Conservation (phyloP, 1,140 invertebrate species). For the Acromyrmex echinatior region DNA sequence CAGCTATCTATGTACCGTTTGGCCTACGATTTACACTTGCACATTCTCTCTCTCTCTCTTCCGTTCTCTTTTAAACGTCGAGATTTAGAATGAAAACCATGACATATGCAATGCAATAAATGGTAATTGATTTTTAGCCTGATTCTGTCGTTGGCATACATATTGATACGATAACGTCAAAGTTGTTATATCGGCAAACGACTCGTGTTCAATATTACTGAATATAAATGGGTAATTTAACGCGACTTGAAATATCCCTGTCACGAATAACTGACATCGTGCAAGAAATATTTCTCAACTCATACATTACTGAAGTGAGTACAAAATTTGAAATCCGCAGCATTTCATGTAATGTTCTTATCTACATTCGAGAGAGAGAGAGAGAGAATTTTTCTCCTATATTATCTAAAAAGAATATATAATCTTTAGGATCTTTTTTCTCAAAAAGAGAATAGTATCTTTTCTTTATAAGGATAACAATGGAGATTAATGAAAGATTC, state of each 20-base stretch:
- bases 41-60: not conserved
- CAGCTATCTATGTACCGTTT: slow-evolving; percentile 61
- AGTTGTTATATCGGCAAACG: not conserved
- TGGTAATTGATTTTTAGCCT: not conserved
- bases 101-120: slow-evolving; percentile 4
- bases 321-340: slow-evolving; percentile 9
- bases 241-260: slow-evolving; percentile 14
- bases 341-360: slow-evolving; percentile 38
- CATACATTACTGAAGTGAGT: slow-evolving; percentile 1
- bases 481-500: not conserved
- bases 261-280: slow-evolving; percentile 6
- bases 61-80: not conserved
- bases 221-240: slow-evolving; percentile 41
- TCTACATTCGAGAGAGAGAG: not conserved
- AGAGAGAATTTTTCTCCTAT: not conserved
- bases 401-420: not conserved
- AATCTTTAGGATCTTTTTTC: slow-evolving; percentile 2
- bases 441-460: not conserved
- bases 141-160: not conserved
- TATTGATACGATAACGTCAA: slow-evolving; percentile 13
- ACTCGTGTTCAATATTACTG: slow-evolving; percentile 29
- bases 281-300: slow-evolving; percentile 30
- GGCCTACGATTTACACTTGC: slow-evolving; percentile 33
- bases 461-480: slow-evolving; percentile 1
- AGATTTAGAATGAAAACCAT: not conserved